Evolutionary conservation across 2,113 vertebrate genomes (phyloP).

Genomic region (Spea bombifrons): DNA sequence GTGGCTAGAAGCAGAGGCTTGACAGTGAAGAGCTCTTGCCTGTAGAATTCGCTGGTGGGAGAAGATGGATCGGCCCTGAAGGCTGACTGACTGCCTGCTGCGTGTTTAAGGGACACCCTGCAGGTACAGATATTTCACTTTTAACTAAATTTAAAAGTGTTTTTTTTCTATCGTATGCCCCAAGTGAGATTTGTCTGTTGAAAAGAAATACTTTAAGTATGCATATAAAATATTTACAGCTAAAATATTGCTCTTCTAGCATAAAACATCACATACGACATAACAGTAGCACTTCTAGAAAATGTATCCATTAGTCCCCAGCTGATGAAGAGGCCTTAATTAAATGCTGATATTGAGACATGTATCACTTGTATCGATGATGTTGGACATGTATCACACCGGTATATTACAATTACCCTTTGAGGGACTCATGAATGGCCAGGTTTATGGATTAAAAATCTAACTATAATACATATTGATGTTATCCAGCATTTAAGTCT

Average conservation of each 20-base stretch:
- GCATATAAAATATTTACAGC: conserved; percentile 28
- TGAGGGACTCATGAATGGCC: too few relatives aligned
- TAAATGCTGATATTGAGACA: too few relatives aligned
- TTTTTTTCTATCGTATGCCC: conserved; percentile 5
- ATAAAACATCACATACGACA: neutral
- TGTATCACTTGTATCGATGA: too few relatives aligned
- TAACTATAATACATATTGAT: too few relatives aligned
- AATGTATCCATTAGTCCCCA: neutral
- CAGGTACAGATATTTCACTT: conserved; percentile 15
- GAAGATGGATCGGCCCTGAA: conserved; percentile 16
- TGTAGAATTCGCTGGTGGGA: conserved; percentile 2
- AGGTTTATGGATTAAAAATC: too few relatives aligned
- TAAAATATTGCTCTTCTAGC: conserved; percentile 5
- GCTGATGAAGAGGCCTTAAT: too few relatives aligned
- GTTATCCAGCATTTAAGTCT: too few relatives aligned
- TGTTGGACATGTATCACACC: too few relatives aligned
- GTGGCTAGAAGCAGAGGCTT: conserved; percentile 19
- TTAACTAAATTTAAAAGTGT: conserved; percentile 15
- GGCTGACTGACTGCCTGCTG: conserved; percentile 17
- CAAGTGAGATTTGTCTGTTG: conserved; percentile 14
- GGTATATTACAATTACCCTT: too few relatives aligned
- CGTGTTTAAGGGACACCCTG: conserved; percentile 13
- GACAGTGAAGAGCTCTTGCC: conserved; percentile 3
- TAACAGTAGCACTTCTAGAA: neutral
- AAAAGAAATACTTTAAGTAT: neutral